A percentile compares a stretch with the other conserved stretches of the same genome.
Evolutionary conservation across 2,888 invertebrate genomes (phyloP).

Genomic region (Loripinus fragilis): DNA sequence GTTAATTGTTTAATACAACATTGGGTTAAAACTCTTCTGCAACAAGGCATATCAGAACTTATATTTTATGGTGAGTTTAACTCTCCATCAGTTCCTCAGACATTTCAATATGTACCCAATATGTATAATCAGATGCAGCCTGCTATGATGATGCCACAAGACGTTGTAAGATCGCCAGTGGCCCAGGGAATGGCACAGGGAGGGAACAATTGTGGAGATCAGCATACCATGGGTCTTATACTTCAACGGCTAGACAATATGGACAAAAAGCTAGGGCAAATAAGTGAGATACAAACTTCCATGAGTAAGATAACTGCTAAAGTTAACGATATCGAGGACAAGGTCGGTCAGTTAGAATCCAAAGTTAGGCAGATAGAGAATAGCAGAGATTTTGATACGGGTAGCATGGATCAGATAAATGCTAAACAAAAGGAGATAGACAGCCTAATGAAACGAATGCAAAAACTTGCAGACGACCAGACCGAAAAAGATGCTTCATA

Average conservation of each 20-base stretch:
- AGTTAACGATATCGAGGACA: background rate
- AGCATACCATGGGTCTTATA: background rate
- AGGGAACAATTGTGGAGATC: background rate
- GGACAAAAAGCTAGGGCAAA: constrained; percentile 13
- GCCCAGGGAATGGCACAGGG: background rate
- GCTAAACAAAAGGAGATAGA: constrained; percentile 20
- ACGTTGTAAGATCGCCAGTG: background rate
- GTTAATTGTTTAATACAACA: no score
- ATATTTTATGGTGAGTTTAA: no score
- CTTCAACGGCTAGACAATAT: constrained; percentile 16
- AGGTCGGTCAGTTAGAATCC: background rate
- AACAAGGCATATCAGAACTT: no score
- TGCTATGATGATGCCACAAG: background rate
- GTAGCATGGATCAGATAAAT: background rate
- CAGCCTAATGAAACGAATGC: background rate
- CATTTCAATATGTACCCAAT: background rate
- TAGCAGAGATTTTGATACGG: constrained; percentile 9
- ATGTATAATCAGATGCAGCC: background rate
- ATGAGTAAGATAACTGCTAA: constrained; percentile 1
- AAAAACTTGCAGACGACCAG: background rate
- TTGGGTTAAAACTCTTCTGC: no score
- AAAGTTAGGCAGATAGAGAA: constrained; percentile 5
- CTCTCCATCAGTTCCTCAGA: background rate
- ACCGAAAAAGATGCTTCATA: background rate
- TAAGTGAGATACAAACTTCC: constrained; percentile 1